A percentile compares a stretch with the other conserved stretches of the same genome.
These are phyloP conservation scores for Gnathonemus echidnorhynchus DNA, from an alignment of 2,113 vertebrate genomes.

Conservation along the genomic window DNA sequence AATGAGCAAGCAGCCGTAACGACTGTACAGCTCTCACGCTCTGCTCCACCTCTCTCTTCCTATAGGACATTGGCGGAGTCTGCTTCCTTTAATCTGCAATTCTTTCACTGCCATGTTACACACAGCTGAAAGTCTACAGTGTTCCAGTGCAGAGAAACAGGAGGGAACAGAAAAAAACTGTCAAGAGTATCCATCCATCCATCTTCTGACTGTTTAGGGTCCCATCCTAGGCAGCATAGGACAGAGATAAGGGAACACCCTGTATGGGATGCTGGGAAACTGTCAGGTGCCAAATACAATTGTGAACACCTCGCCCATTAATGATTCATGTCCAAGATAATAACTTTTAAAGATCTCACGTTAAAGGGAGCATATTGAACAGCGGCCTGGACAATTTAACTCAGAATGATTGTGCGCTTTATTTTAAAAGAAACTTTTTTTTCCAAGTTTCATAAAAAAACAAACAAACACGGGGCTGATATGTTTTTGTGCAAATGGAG, in stretches of 20 bases:
- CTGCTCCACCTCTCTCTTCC: constrained; percentile 28
- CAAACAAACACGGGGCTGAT: neutral
- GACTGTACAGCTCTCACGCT: constrained; percentile 27
- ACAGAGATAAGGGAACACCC: neutral
- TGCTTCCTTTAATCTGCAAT: constrained; percentile 28
- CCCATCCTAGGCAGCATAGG: neutral
- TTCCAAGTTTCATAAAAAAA: neutral
- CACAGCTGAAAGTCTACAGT: neutral
- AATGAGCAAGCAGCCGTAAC: constrained; percentile 38
- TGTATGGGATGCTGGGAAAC: neutral
- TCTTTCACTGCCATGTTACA: neutral
- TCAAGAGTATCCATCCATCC: neutral
- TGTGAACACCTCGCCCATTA: neutral
- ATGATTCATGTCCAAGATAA: neutral
- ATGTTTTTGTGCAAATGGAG: neutral
- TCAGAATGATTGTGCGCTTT: neutral
- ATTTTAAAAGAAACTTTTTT: neutral
- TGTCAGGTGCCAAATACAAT: neutral
- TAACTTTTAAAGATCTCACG: neutral
- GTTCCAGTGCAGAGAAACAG: neutral
- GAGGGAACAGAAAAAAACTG: neutral
- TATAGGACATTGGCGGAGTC: constrained; percentile 33
- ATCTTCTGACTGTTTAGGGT: neutral
- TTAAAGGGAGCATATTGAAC: neutral
- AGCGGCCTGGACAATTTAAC: neutral